Evolutionary conservation across 1,140 invertebrate genomes (phyloP).

Genomic region (Sycophaga agraensis): DNA sequence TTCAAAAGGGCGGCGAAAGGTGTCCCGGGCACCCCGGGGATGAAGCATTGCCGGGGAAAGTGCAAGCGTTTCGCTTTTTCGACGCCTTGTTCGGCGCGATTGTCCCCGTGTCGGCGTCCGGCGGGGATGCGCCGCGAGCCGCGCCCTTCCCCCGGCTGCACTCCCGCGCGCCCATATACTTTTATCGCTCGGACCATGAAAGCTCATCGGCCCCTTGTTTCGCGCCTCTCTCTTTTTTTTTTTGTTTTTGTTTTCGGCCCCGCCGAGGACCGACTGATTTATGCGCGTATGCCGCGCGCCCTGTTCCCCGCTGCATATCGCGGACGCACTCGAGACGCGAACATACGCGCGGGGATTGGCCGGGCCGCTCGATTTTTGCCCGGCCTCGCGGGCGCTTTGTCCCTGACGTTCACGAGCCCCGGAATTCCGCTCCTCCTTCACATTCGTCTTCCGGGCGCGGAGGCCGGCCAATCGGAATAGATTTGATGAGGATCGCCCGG

Average conservation of each 20-base stretch:
- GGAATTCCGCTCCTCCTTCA: no score
- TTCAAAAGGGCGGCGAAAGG: not conserved
- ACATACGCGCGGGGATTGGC: not conserved
- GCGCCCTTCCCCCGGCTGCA: not conserved
- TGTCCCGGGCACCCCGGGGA: not conserved
- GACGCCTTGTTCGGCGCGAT: not conserved
- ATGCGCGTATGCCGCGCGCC: not conserved
- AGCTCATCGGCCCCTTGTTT: constrained; percentile 8
- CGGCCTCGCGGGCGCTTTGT: not conserved
- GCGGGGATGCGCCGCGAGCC: no score
- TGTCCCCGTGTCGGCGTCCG: not conserved
- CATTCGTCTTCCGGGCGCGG: no score
- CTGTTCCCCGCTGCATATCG: no score
- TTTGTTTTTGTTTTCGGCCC: not conserved
- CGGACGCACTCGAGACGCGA: constrained; percentile 3
- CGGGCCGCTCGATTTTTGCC: not conserved
- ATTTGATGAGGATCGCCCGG: no score
- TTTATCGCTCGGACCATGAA: constrained; percentile 16
- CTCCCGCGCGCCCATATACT: no score
- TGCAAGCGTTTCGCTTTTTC: constrained; percentile 12
- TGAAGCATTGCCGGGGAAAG: not conserved
- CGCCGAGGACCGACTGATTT: not conserved
- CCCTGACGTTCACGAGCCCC: not conserved
- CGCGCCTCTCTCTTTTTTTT: not conserved
- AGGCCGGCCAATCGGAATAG: no score